These are phyloP conservation scores for Esox niger DNA, from an alignment of 2,113 vertebrate genomes.

Conservation along the genomic window DNA sequence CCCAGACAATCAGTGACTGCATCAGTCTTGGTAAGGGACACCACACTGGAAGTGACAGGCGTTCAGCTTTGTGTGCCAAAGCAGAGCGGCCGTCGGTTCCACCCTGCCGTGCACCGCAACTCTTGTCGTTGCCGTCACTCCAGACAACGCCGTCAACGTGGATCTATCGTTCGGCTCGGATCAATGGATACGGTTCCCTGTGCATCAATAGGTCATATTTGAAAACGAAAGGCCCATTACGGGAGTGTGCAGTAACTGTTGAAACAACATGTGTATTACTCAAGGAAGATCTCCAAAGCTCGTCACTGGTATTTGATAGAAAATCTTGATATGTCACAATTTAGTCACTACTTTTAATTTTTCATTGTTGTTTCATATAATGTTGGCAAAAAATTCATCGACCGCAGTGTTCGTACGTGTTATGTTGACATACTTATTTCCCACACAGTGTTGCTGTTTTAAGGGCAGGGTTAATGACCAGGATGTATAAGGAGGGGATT, in stretches of 20 bases:
- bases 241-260: not conserved
- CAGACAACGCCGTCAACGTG: not conserved
- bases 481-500: no score
- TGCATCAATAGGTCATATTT: no score
- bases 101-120: not conserved
- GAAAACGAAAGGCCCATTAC: not conserved
- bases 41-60: not conserved
- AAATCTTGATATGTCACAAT: not conserved
- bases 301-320: not conserved
- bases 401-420: no score
- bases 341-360: no score
- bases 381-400: no score
- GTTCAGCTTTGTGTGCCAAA: conserved; percentile 1
- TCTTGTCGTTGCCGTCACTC: not conserved
- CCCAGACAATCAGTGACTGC: conserved; percentile 66
- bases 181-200: no score
- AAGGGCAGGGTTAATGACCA: no score
- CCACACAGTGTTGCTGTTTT: no score
- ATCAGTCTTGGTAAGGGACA: conserved; percentile 59
- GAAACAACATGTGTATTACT: not conserved
- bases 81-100: not conserved
- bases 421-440: no score
- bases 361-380: no score
- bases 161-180: no score
- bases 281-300: not conserved